Evolutionary conservation across 2,113 vertebrate species (phyloP), one percentile per base, ranked within the genome.

Genomic region (Scytalopus superciliaris): DNA sequence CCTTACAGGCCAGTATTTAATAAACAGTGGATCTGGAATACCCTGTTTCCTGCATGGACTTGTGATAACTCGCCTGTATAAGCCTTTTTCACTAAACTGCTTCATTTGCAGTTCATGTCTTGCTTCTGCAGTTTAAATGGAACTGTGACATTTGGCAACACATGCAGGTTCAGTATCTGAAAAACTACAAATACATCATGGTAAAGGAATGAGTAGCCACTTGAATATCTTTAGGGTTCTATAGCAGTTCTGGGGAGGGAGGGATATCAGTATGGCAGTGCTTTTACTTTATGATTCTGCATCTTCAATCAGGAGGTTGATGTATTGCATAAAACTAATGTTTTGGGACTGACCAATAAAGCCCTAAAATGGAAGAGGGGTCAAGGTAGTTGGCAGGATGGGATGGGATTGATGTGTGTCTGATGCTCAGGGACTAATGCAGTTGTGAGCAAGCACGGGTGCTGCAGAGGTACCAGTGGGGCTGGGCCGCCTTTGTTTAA

Each of bases 401-500:
- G n/a, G n/a, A n/a, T n/a, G n/a, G n/a, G n/a, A n/a, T n/a, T n/a
- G 0, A 8, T 3, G 30, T 44, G 53, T 12, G 11, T 33, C 52
- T 33, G 31, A 18, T 11, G 39, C 39, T 30, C 44, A 39, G 60
- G n/a, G 15, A 3, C 3, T 11, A 1, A 45, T 2, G 19, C 21
- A 6, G 24, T 24, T 18, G 30, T 24, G 53, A 23, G 31, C 39
- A 30, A 19, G 21, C 14, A 28, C 9, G 28, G 25, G 37, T 28
- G 24, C 57, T 45, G 21, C 17, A 28, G 24, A 28, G 37, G 25
- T 45, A 7, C 7, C 37, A 4, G 45, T 1, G 2, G 28, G 64
- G 39, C 0, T 0, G 28, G 47, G n/a, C n/a, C n/a, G 30, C 22
- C 82, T 40, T 40, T 15, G 19, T 5, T 78, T 18, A 2, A 11